These are phyloP conservation scores for Pelecanus crispus DNA, from an alignment of 2,113 vertebrate species.

Conservation along the genomic window DNA sequence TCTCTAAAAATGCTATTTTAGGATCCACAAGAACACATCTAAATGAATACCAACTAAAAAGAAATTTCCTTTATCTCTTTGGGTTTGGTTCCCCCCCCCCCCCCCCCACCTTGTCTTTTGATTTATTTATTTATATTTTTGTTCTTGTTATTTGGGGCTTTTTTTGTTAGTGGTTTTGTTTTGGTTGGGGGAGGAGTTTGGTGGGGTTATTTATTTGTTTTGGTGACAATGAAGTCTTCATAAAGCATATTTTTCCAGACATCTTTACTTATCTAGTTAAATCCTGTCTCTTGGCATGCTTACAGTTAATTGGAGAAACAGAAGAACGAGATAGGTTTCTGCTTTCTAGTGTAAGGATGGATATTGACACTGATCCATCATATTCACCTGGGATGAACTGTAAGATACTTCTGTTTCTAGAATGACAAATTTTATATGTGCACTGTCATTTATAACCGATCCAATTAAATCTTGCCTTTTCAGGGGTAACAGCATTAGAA, in stretches of 20 bases:
- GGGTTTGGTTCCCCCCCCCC: no score
- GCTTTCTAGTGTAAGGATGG: background rate
- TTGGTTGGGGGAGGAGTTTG: background rate
- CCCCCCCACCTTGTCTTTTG: no score
- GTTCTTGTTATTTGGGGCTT: background rate
- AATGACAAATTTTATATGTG: slow-evolving; percentile 9
- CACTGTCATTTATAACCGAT: background rate
- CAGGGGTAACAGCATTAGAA: background rate
- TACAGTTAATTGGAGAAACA: background rate
- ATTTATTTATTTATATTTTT: background rate
- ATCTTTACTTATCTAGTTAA: background rate
- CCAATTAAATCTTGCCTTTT: background rate
- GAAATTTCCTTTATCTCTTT: background rate
- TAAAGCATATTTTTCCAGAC: background rate
- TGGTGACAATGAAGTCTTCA: background rate
- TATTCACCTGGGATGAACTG: background rate
- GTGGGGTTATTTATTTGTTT: background rate
- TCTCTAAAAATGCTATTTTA: background rate
- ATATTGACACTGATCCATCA: slow-evolving; percentile 34
- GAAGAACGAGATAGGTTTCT: slow-evolving; percentile 19
- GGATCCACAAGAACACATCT: background rate
- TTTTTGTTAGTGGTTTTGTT: background rate
- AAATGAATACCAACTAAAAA: background rate
- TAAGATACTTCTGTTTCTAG: background rate
- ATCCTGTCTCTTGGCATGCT: background rate